Evolutionary conservation across 2,888 invertebrate species (phyloP).

Genomic region (Lithophane semibrunnea): DNA sequence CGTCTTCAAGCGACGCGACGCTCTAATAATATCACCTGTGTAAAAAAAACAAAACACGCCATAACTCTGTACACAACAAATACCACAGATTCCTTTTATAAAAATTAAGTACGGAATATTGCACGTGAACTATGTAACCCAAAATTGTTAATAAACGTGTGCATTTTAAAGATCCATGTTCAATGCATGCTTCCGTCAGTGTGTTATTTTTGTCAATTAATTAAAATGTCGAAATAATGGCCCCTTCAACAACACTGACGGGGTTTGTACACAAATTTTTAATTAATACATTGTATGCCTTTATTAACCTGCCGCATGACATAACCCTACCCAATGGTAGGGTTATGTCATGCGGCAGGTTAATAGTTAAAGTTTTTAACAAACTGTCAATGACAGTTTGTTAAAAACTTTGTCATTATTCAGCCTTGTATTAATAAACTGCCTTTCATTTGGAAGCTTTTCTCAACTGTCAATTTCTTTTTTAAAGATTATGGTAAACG

Average conservation of each 20-base stretch:
- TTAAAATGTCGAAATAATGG: conserved; percentile 66
- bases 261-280: conserved; percentile 72
- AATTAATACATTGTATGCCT: conserved; percentile 71
- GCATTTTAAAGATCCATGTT: conserved; percentile 48
- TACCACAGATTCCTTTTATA: background rate
- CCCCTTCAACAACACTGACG: conserved; percentile 64
- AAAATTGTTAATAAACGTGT: background rate
- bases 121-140: background rate
- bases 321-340: too few species aligned
- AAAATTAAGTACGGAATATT: background rate
- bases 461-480: background rate
- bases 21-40: background rate
- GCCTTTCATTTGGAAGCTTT: background rate
- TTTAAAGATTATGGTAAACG: background rate
- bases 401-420: conserved; percentile 30
- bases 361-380: too few species aligned
- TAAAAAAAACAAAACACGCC: too few species aligned
- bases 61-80: background rate
- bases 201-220: conserved; percentile 64
- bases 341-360: too few species aligned
- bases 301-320: conserved; percentile 55
- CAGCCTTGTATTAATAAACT: conserved; percentile 6
- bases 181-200: conserved; percentile 45
- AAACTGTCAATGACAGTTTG: conserved; percentile 25
- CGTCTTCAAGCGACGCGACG: background rate